Evolutionary conservation across 2,888 invertebrate genomes (phyloP).

Genomic region (Drosophila tripunctata): DNA sequence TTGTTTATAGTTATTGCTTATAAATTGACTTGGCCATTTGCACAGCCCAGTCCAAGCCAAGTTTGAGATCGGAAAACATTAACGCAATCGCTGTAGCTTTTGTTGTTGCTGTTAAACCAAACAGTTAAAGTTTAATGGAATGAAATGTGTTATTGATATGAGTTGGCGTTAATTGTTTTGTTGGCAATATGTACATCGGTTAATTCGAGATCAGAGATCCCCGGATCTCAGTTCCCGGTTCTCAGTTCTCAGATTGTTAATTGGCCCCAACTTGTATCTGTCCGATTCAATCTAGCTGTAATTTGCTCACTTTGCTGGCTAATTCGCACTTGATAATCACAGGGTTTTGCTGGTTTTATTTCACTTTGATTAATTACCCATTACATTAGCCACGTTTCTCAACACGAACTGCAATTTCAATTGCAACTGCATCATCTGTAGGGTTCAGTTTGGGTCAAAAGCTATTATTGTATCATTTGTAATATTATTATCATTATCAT

Average conservation of each 20-base stretch:
- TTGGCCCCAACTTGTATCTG: slow-evolving; percentile 23
- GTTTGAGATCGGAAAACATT: slow-evolving; percentile 5
- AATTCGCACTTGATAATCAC: slow-evolving; percentile 52
- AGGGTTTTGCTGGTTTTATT: slow-evolving; percentile 24
- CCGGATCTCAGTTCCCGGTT: neutral
- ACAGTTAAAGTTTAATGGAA: slow-evolving; percentile 18
- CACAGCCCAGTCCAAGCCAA: neutral
- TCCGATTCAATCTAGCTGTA: slow-evolving; percentile 16
- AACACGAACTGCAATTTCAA: slow-evolving; percentile 8
- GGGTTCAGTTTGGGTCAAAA: slow-evolving; percentile 33
- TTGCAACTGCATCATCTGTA: slow-evolving; percentile 23
- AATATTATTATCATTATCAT: slow-evolving; percentile 18
- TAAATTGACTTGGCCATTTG: slow-evolving; percentile 35
- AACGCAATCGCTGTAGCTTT: neutral
- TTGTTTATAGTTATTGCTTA: slow-evolving; percentile 17
- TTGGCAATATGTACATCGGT: neutral
- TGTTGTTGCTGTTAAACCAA: slow-evolving; percentile 8
- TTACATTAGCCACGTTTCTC: slow-evolving; percentile 9
- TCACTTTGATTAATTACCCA: slow-evolving; percentile 48
- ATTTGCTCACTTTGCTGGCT: slow-evolving; percentile 42
- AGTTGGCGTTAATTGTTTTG: slow-evolving; percentile 49
- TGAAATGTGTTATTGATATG: slow-evolving; percentile 51
- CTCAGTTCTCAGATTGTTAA: slow-evolving; percentile 5
- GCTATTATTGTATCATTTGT: slow-evolving; percentile 36
- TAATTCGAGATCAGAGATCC: slow-evolving; percentile 6